Conservation (phyloP, 2,888 invertebrate species). For the Scaptodrosophila latifasciaeformis region DNA sequence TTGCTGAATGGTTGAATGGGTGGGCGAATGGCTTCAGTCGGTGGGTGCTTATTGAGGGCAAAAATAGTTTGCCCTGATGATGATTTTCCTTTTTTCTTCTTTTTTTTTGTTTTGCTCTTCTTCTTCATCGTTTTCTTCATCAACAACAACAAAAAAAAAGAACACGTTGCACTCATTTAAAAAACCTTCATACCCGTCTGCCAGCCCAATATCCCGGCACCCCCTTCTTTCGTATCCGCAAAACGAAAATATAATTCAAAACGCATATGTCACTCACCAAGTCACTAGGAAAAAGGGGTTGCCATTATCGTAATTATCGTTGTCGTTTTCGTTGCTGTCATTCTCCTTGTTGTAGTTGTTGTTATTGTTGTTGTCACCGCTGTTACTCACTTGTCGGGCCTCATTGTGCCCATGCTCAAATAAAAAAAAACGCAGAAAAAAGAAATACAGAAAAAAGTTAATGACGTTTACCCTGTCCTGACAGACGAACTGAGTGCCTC, state of each 20-base stretch:
- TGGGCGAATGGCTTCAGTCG: too few species aligned
- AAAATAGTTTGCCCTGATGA: too few species aligned
- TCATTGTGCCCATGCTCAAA: not conserved
- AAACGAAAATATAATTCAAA: constrained; percentile 32
- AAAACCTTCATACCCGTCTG: constrained; percentile 15
- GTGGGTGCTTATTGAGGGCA: too few species aligned
- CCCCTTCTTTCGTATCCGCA: not conserved
- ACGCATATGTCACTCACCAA: constrained; percentile 69
- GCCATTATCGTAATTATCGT: constrained; percentile 10
- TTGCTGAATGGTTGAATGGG: too few species aligned
- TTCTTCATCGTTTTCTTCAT: too few species aligned
- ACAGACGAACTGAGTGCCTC: constrained; percentile 10
- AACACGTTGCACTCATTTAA: constrained; percentile 69
- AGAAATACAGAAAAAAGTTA: constrained; percentile 7
- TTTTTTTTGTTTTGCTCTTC: too few species aligned
- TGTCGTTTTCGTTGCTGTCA: constrained; percentile 20
- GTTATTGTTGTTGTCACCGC: constrained; percentile 14
- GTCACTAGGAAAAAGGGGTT: constrained; percentile 41
- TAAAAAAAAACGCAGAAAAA: not conserved
- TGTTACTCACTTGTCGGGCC: constrained; percentile 18
- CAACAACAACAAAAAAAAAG: too few species aligned
- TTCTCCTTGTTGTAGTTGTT: constrained; percentile 23
- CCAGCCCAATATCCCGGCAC: not conserved
- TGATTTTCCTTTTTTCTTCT: too few species aligned
- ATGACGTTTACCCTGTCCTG: constrained; percentile 6